Percentiles rank a stretch among this genome's conserved stretches.
Evolutionary conservation across 2,888 invertebrate genomes (phyloP).

Genomic region (Matsumyia berberina): DNA sequence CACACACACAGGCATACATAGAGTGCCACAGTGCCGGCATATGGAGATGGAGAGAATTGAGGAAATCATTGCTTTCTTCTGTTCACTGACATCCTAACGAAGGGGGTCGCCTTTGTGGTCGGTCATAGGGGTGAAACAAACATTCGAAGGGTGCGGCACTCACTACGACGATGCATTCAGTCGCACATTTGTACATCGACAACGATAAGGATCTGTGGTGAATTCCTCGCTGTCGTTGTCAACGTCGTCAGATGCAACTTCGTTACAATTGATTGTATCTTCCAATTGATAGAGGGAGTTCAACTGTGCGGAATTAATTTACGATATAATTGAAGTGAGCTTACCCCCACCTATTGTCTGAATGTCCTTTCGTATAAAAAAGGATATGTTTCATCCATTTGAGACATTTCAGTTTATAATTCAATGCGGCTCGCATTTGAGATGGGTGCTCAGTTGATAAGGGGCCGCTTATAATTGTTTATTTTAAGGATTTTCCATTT

Average conservation of each 20-base stretch:
- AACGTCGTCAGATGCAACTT: slow-evolving; percentile 23
- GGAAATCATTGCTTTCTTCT: background rate
- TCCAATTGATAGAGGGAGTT: slow-evolving; percentile 18
- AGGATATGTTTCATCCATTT: slow-evolving; percentile 7
- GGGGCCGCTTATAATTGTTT: slow-evolving; percentile 21
- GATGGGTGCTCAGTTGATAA: slow-evolving; percentile 12
- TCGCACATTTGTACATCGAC: slow-evolving; percentile 11
- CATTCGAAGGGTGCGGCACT: slow-evolving; percentile 6
- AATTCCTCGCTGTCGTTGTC: slow-evolving; percentile 10
- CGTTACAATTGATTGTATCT: slow-evolving; percentile 37
- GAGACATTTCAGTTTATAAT: slow-evolving; percentile 17
- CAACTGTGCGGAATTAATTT: slow-evolving; percentile 50
- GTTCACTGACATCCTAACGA: background rate
- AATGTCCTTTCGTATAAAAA: slow-evolving; percentile 5
- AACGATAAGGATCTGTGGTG: slow-evolving; percentile 50
- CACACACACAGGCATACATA: slow-evolving; percentile 19
- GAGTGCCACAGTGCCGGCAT: slow-evolving; percentile 21
- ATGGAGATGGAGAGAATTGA: background rate
- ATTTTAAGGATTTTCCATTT: slow-evolving; percentile 18
- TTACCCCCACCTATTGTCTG: slow-evolving; percentile 13
- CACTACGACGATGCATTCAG: background rate
- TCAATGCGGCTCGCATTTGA: slow-evolving; percentile 23
- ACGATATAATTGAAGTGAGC: slow-evolving; percentile 14
- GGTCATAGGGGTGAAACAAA: slow-evolving; percentile 23
- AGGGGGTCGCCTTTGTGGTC: slow-evolving; percentile 4